Conservation (phyloP, 2,797 vertebrate species). For the Thunnus albacares region DNA sequence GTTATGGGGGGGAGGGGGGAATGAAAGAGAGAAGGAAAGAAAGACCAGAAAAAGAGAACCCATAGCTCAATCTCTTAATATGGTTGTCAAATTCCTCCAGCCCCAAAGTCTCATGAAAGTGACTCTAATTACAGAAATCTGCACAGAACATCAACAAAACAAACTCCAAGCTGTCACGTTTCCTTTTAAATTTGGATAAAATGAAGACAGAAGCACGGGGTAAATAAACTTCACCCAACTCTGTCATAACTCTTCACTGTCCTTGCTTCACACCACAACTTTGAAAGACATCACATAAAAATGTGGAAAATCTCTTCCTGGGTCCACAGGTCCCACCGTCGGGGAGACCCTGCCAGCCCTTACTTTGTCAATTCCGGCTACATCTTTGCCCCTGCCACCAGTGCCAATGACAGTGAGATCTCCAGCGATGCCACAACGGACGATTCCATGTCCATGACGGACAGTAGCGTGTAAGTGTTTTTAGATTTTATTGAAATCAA, state of each 20-base stretch:
- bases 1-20: constrained; percentile 20
- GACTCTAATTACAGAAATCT: constrained; percentile 81
- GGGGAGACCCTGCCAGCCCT: constrained; percentile 89
- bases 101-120: constrained; percentile 76
- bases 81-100: constrained; percentile 77
- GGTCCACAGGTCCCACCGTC: constrained; percentile 89
- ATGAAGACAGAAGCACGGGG: neutral
- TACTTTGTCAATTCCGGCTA: constrained; percentile 95
- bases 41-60: constrained; percentile 34
- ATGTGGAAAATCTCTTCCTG: neutral
- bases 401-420: constrained; percentile 96
- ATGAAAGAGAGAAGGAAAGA: constrained; percentile 45
- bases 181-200: constrained; percentile 15
- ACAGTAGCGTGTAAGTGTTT: constrained; percentile 96
- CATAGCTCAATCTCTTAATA: constrained; percentile 51
- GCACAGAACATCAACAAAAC: constrained; percentile 54
- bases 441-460: constrained; percentile 97
- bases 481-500: neutral
- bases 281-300: neutral
- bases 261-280: neutral
- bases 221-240: neutral
- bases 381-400: constrained; percentile 93
- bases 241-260: constrained; percentile 1
- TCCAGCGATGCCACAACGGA: constrained; percentile 96
- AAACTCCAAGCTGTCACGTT: constrained; percentile 22